These are phyloP conservation scores for Euura lappo DNA, from an alignment of 1,140 invertebrate genomes.

Conservation along the genomic window DNA sequence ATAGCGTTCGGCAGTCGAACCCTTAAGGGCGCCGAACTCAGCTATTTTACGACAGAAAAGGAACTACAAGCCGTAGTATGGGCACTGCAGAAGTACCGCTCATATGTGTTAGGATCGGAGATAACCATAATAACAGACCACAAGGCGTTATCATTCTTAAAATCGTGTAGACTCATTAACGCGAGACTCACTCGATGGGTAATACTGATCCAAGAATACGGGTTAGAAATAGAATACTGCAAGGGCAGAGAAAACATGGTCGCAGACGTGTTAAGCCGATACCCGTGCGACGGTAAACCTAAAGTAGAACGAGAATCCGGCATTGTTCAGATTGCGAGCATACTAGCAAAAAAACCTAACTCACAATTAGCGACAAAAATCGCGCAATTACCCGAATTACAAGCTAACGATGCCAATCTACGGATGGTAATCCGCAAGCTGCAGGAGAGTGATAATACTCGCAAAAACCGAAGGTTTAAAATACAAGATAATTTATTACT, in stretches of 20 bases:
- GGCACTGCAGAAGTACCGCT: conserved; percentile 47
- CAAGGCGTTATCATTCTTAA: not conserved
- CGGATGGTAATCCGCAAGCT: too few relatives aligned
- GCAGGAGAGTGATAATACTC: too few relatives aligned
- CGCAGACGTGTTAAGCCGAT: conserved; percentile 14
- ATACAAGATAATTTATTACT: conserved; percentile 7
- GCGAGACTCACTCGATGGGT: conserved; percentile 19
- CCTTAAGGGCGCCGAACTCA: conserved; percentile 32
- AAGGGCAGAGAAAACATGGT: conserved; percentile 11
- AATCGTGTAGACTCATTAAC: conserved; percentile 20
- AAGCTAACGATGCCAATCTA: too few relatives aligned
- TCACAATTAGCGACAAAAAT: too few relatives aligned
- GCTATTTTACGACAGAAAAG: conserved; percentile 51
- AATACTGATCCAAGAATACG: too few relatives aligned
- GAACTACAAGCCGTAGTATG: conserved; percentile 54
- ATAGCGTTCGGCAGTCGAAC: conserved; percentile 35
- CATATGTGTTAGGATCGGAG: conserved; percentile 33
- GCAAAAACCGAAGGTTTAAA: not conserved
- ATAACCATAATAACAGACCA: too few relatives aligned
- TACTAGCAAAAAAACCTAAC: too few relatives aligned
- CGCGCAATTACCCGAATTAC: too few relatives aligned
- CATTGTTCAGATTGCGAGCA: too few relatives aligned
- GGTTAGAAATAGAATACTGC: not conserved
- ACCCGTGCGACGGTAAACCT: not conserved
- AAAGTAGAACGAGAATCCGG: not conserved